Evolutionary conservation across 2,888 invertebrate species (phyloP).

Genomic region (Pseudococcus longispinus): DNA sequence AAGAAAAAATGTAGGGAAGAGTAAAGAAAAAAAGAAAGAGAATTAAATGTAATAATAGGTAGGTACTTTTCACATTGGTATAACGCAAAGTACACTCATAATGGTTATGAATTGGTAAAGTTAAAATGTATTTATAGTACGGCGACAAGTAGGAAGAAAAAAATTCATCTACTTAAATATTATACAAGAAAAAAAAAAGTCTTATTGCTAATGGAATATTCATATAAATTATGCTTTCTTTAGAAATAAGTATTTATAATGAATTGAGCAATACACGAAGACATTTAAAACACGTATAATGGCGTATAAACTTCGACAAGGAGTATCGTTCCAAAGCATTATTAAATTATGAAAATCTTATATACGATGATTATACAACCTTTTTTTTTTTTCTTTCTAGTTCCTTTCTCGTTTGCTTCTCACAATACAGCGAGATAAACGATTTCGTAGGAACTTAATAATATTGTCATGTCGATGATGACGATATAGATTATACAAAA

Average conservation of each 20-base stretch:
- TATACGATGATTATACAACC: constrained; percentile 4
- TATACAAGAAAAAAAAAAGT: background rate
- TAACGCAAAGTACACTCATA: background rate
- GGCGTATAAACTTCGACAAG: background rate
- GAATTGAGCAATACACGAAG: constrained; percentile 27
- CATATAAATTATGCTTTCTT: background rate
- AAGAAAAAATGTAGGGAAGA: background rate
- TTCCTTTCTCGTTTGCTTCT: background rate
- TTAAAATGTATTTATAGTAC: background rate
- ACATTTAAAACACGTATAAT: background rate
- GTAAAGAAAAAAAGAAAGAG: background rate
- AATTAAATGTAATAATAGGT: background rate
- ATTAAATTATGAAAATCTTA: constrained; percentile 26
- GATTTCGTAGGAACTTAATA: background rate
- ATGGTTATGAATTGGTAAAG: background rate
- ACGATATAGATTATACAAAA: constrained; percentile 19
- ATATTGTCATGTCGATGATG: constrained; percentile 39
- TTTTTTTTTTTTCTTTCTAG: background rate
- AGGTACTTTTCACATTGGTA: background rate
- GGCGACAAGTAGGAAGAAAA: background rate
- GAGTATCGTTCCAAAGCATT: background rate
- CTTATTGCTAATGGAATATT: constrained; percentile 34
- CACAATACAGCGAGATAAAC: constrained; percentile 10
- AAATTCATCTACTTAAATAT: constrained; percentile 4
- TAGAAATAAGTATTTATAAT: background rate